Percentiles rank a stretch among this genome's conserved stretches.
Evolutionary conservation across 2,888 invertebrate species (phyloP).

Genomic region (Dione juno): DNA sequence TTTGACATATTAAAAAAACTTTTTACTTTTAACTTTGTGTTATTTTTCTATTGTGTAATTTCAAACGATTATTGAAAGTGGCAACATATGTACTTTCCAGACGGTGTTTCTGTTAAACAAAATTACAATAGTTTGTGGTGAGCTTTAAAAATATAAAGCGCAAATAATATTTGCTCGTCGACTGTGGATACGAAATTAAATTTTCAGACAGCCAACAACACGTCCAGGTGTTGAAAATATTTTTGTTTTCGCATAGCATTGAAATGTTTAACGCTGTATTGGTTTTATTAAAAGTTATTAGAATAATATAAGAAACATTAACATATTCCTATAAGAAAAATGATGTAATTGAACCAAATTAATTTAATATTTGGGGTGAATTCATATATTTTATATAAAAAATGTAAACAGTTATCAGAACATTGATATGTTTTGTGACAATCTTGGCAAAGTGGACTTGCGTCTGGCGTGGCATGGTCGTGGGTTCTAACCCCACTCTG

Average conservation of each 20-base stretch:
- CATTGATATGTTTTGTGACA: too few relatives aligned
- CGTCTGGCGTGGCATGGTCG: too few relatives aligned
- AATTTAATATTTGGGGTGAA: too few relatives aligned
- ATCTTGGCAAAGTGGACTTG: too few relatives aligned
- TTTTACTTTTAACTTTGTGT: background rate
- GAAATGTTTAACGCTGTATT: slow-evolving; percentile 13
- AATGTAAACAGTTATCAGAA: too few relatives aligned
- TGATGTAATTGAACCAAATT: too few relatives aligned
- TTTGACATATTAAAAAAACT: too few relatives aligned
- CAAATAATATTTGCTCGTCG: slow-evolving; percentile 23
- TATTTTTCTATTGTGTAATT: background rate
- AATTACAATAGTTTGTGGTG: slow-evolving; percentile 2
- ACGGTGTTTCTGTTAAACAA: background rate
- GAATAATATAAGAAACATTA: background rate
- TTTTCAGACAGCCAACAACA: slow-evolving; percentile 27
- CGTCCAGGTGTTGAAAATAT: slow-evolving; percentile 24
- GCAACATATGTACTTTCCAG: background rate
- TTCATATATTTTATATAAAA: too few relatives aligned
- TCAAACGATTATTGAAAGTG: background rate
- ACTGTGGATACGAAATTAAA: slow-evolving; percentile 25
- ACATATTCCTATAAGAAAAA: too few relatives aligned
- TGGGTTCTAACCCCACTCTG: accelerated
- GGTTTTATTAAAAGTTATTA: background rate
- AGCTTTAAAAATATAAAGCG: slow-evolving; percentile 12
- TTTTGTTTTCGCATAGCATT: slow-evolving; percentile 22